These are phyloP conservation scores for Gryllus bimaculatus DNA, from an alignment of 1,140 invertebrate species.

Conservation along the genomic window DNA sequence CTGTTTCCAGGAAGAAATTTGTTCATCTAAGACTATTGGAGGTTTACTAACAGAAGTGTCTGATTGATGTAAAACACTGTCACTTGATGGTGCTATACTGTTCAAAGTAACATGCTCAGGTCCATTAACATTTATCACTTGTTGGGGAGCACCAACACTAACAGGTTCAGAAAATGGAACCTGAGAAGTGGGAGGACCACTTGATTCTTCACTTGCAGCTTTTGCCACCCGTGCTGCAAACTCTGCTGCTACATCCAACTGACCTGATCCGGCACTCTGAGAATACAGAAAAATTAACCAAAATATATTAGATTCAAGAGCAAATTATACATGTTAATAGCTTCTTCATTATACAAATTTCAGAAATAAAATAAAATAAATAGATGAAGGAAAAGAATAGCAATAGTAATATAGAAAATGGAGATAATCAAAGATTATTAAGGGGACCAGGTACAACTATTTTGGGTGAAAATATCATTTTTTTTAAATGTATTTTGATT, in stretches of 20 bases:
- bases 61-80: not conserved
- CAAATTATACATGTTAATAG: no score
- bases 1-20: slow-evolving; percentile 15
- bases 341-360: no score
- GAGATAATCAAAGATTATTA: no score
- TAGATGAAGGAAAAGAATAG: no score
- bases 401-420: no score
- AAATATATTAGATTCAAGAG: no score
- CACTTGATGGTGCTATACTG: slow-evolving; percentile 3
- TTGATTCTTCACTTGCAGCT: slow-evolving; percentile 18
- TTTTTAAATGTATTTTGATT: no score
- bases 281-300: not conserved
- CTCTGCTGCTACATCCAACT: slow-evolving; percentile 14
- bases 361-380: no score
- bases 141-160: not conserved
- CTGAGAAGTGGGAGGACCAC: not conserved
- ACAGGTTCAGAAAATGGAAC: not conserved
- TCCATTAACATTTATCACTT: slow-evolving; percentile 12
- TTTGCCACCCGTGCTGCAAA: slow-evolving; percentile 20
- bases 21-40: slow-evolving; percentile 14
- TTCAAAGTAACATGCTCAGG: slow-evolving; percentile 7
- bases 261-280: slow-evolving; percentile 11
- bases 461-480: no score
- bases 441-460: no score
- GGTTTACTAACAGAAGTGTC: slow-evolving; percentile 16